Evolutionary conservation across 1,140 invertebrate species (phyloP).

Genomic region (Nylanderia fulva): DNA sequence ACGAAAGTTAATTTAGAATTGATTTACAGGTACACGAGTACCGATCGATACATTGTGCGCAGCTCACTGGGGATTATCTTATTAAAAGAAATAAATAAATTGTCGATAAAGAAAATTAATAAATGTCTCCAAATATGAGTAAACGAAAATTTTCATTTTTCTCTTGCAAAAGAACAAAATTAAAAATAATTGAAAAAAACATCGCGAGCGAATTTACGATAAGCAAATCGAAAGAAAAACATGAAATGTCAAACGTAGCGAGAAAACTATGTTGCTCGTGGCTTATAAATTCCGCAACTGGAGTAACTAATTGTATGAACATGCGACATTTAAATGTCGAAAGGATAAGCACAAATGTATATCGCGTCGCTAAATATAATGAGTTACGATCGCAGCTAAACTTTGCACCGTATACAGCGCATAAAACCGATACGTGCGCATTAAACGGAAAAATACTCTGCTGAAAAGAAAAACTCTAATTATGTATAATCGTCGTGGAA

Average conservation of each 20-base stretch:
- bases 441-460: slow-evolving; percentile 22
- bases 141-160: neutral
- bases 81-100: neutral
- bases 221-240: slow-evolving; percentile 7
- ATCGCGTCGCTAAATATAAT: slow-evolving; percentile 38
- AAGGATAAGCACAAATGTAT: slow-evolving; percentile 42
- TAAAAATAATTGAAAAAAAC: neutral
- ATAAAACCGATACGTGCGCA: neutral
- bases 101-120: neutral
- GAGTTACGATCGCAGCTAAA: slow-evolving; percentile 33
- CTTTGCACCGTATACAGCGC: slow-evolving; percentile 24
- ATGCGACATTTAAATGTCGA: slow-evolving; percentile 54
- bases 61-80: slow-evolving; percentile 41
- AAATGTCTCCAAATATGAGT: neutral
- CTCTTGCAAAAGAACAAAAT: neutral
- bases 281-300: slow-evolving; percentile 38
- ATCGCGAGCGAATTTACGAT: neutral
- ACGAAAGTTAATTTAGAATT: slow-evolving; percentile 62
- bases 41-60: slow-evolving; percentile 28
- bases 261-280: slow-evolving; percentile 2
- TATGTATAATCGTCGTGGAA: slow-evolving; percentile 22
- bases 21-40: slow-evolving; percentile 57
- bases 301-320: slow-evolving; percentile 46
- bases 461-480: slow-evolving; percentile 8
- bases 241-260: slow-evolving; percentile 38